Evolutionary conservation across 2,113 vertebrate genomes (phyloP).

Genomic region (Phylloscopus trochilus): DNA sequence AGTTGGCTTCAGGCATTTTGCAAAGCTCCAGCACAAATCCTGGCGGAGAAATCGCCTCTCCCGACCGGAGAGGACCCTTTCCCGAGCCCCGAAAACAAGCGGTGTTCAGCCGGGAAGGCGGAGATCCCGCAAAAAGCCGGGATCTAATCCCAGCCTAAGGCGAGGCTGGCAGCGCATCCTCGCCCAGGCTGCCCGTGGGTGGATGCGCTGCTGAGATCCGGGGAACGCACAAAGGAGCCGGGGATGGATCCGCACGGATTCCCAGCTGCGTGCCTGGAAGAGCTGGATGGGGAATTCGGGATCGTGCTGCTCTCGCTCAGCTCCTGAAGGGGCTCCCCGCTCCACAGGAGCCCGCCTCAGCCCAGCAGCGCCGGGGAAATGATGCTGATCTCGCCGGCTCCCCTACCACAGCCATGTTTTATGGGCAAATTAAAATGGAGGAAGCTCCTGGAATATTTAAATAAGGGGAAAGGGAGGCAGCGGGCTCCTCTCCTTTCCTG

Average conservation of each 20-base stretch:
- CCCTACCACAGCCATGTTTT: conserved; percentile 68
- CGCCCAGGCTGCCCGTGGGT: conserved; percentile 11
- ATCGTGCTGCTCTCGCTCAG: conserved; percentile 67
- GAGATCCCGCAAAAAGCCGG: not conserved
- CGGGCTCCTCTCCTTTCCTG: not conserved
- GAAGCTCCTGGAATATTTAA: conserved; percentile 75
- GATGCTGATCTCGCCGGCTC: conserved; percentile 46
- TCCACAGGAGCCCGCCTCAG: conserved; percentile 71
- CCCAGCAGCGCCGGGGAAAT: conserved; percentile 20
- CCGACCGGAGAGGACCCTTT: conserved; percentile 40
- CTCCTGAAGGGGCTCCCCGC: conserved; percentile 78
- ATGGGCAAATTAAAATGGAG: conserved; percentile 78
- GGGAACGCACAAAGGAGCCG: conserved; percentile 41
- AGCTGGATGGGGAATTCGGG: conserved; percentile 73
- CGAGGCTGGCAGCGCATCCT: conserved; percentile 29
- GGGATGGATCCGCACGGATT: conserved; percentile 14
- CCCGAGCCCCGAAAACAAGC: not conserved
- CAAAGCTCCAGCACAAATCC: conserved; percentile 77
- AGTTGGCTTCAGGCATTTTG: conserved; percentile 97
- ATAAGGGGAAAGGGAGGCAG: conserved; percentile 51
- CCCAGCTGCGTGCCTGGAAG: conserved; percentile 26
- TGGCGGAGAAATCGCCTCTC: conserved; percentile 59
- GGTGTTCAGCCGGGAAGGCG: not conserved
- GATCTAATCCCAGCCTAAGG: conserved; percentile 21
- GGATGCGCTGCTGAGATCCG: conserved; percentile 40